phyloP scores from a whole-genome alignment of 2,797 vertebrate species.

The Potorous gilbertii region DNA sequence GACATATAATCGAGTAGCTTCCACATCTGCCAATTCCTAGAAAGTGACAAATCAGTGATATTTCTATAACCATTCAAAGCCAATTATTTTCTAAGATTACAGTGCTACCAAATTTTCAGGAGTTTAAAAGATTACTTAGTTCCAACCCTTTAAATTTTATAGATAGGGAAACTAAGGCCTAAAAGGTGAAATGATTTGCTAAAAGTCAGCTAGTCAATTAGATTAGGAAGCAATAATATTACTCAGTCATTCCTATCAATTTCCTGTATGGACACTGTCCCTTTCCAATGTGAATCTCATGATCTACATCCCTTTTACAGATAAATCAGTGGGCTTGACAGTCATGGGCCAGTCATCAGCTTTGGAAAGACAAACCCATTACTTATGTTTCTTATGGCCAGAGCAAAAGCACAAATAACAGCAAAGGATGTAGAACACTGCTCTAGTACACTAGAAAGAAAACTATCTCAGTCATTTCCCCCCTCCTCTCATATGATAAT shows the following conservation, averaged over 20 bases:
- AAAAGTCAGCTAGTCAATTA: background rate
- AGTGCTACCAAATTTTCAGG: background rate
- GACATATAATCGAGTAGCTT: background rate
- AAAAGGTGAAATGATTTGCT: background rate
- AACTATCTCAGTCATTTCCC: background rate
- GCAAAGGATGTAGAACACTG: background rate
- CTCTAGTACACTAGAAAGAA: background rate
- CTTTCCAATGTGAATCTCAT: background rate
- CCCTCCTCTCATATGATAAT: background rate
- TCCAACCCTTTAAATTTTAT: background rate
- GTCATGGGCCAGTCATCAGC: background rate
- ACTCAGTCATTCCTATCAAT: conserved; percentile 7
- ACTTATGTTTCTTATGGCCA: background rate
- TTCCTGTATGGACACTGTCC: background rate
- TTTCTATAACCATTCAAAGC: background rate
- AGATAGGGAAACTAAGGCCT: background rate
- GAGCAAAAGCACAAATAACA: background rate
- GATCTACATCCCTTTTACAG: background rate
- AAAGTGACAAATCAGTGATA: background rate
- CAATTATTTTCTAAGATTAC: background rate
- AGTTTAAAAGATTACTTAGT: background rate
- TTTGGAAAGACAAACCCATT: background rate
- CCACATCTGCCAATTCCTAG: background rate
- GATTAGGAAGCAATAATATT: background rate
- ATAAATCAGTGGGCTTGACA: background rate